phyloP scores from a whole-genome alignment of 2,888 invertebrate species.

The Xestia rhomboidea region DNA sequence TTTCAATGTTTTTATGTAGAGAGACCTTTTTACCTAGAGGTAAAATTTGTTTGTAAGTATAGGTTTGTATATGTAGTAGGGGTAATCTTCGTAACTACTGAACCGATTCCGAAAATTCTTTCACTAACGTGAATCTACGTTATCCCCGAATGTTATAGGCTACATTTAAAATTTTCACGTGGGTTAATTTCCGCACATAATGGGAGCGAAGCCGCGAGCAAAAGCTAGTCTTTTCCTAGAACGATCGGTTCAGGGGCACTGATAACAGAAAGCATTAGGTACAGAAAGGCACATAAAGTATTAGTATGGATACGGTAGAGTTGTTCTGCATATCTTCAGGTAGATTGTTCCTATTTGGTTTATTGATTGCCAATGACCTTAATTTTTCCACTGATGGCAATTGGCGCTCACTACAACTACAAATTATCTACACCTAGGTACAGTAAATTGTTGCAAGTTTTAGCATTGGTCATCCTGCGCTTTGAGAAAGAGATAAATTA shows the following conservation, averaged over 20 bases:
- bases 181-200: background rate
- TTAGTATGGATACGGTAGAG: background rate
- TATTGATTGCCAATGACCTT: slow-evolving; percentile 1
- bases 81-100: background rate
- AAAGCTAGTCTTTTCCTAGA: background rate
- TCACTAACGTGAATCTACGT: background rate
- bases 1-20: background rate
- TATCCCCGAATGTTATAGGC: too few relatives aligned
- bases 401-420: background rate
- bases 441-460: background rate
- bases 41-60: too few relatives aligned
- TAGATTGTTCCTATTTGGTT: background rate
- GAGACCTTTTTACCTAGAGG: too few relatives aligned
- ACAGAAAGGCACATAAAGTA: background rate
- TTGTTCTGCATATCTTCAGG: background rate
- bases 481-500: too few relatives aligned
- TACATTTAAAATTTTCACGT: background rate
- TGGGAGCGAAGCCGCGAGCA: background rate
- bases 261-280: background rate
- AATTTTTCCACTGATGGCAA: background rate
- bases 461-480: too few relatives aligned
- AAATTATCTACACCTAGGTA: background rate
- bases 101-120: background rate
- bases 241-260: background rate
- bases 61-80: background rate